phyloP scores from a whole-genome alignment of 2,113 vertebrate species.

The Plecturocebus donacophilus region DNA sequence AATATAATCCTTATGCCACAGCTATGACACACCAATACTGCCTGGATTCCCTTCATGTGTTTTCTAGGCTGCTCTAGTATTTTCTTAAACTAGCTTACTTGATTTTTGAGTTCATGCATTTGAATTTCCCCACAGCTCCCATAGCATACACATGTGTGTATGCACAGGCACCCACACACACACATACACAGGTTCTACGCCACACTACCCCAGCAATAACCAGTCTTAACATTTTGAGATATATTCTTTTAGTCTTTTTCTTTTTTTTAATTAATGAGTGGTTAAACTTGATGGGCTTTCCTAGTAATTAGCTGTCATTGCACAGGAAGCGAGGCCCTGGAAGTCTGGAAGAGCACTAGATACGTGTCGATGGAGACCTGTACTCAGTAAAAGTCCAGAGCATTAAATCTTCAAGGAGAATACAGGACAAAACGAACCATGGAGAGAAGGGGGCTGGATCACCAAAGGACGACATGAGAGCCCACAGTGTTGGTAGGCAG shows the following conservation, averaged over 20 bases:
- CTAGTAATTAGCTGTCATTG: not conserved
- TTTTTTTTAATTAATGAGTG: not conserved
- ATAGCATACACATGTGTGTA: not conserved
- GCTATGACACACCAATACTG: fast-evolving
- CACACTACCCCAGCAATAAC: not conserved
- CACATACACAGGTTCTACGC: not conserved
- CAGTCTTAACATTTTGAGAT: not conserved
- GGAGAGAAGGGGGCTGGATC: not conserved
- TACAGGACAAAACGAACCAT: too few relatives aligned
- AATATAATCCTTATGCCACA: too few relatives aligned
- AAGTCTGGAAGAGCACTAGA: not conserved
- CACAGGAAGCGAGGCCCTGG: not conserved
- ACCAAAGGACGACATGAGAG: not conserved
- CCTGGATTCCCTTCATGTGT: fast-evolving
- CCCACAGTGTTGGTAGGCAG: fast-evolving
- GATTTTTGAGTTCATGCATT: not conserved
- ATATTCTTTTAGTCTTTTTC: not conserved
- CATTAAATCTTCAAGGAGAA: too few relatives aligned
- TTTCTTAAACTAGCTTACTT: not conserved
- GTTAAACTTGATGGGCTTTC: not conserved
- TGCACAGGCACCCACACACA: not conserved
- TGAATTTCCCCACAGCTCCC: not conserved
- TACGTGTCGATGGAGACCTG: not conserved
- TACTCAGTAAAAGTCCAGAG: not conserved
- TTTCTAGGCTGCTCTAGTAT: not conserved